Evolutionary conservation across 2,113 vertebrate species (phyloP).

Genomic region (Saguinus midas): DNA sequence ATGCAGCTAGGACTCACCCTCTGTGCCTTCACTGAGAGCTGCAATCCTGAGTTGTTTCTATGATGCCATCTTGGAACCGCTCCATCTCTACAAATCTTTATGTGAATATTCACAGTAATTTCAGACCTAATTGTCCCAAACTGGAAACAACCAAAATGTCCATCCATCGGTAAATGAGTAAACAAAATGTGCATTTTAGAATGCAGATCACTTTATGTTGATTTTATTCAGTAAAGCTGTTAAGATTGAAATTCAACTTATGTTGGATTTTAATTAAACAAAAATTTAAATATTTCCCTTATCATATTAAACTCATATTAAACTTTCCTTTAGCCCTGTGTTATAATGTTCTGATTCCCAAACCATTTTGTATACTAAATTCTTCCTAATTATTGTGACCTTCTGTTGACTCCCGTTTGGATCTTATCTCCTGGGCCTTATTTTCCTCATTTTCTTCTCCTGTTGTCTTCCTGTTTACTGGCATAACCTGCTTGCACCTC

Average conservation of each 20-base stretch:
- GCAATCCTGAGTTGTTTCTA: too few species aligned
- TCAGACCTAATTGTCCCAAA: too few species aligned
- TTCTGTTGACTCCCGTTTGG: not conserved
- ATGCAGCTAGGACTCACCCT: too few species aligned
- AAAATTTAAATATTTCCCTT: not conserved
- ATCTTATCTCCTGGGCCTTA: not conserved
- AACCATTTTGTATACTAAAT: not conserved
- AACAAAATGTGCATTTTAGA: too few species aligned
- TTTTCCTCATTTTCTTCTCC: not conserved
- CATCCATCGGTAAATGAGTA: not conserved
- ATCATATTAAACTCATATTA: not conserved
- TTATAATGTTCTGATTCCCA: not conserved
- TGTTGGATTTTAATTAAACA: not conserved
- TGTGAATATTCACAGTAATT: not conserved
- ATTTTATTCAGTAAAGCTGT: not conserved
- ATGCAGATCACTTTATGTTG: too few species aligned
- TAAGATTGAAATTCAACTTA: not conserved
- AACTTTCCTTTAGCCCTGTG: not conserved
- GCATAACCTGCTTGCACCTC: not conserved
- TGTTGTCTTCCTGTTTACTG: not conserved
- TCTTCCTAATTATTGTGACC: not conserved
- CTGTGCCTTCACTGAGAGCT: too few species aligned
- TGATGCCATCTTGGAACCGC: too few species aligned
- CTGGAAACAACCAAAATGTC: not conserved
- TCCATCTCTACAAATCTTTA: not conserved